Evolutionary conservation across 2,888 invertebrate genomes (phyloP), one percentile per base, ranked within the genome.

Genomic region (Idaea aversata): DNA sequence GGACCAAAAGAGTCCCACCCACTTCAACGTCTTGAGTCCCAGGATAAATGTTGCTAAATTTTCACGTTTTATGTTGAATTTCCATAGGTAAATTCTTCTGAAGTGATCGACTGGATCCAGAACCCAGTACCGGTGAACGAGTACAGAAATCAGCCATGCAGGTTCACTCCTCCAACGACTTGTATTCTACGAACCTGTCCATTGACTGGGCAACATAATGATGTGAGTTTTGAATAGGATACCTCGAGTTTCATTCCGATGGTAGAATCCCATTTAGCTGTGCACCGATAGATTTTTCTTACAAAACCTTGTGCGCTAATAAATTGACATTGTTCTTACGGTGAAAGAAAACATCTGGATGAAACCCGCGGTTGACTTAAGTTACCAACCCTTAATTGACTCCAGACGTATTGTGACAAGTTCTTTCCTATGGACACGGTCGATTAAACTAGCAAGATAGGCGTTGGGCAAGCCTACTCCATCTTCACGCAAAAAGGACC

Each of bases 71-170:
- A 47, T 47, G 4, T 47, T 5, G 10, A 47, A 13, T 47, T 47
- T 13, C 47, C 7, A 47, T 72, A 93, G 93, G 92, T 93, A 0
- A 88, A 88, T 62, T 77, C 90, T 0, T 75, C 79, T 6, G 91
- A 93, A 70, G 94, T 94, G 0, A 78, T 95, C 6, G 90, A 95
- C 61, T 95, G 95, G 95, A 85, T 94, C 0, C 88, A 90, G 75
- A 86, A 94, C 64, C 95, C 95, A 0, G 77, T 90, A 0, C 86
- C 93, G 0, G 25, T 94, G 0, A 68, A 82, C 3, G 82, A 89
- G 63, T 94, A 90, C 72, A 71, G 59, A 3, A 15, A 47, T 0
- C 72, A 77, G 61, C 63, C 76, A 0, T 90, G 90, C 77, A 82
- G 67, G n/a, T 57, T 60, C 0, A 70, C 74, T 59, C 38, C n/a